Base-by-base conservation (phyloP, 2,888 invertebrate species). In the Andrena marginata region DNA sequence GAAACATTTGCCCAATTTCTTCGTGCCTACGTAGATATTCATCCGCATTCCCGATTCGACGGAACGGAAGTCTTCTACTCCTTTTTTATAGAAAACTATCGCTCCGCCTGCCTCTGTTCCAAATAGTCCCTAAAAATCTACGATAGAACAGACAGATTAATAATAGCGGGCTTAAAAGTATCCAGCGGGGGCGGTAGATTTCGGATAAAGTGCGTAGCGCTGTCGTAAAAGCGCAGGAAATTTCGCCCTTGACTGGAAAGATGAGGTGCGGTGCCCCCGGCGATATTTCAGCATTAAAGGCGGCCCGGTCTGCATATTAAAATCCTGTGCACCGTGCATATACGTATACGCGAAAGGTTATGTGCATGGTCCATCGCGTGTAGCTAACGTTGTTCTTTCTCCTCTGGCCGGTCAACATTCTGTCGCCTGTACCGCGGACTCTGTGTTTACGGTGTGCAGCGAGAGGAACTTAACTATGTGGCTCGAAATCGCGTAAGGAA, bases 251-350 rank as follows among this genome's bases (percentile, higher is more conserved):
- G 70, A 62, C 63, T 65, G 79, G 70, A 54, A 77, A 71, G 77
- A 80, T 54, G 81, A 84, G 74, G 71, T 62, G 77, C 79, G 77
- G 76, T 79, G 87, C 85, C 80, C 84, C 42, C 80, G 62, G 75
- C 90, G 85, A 90, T 89, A 89, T 90, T 89, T 89, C 82, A 89
- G 79, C 86, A 89, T 89, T 89, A 89, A 88, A 88, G 84, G 82
- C 79, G 80, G 69, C 77, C 82, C 89, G 88, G 81, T 80, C 82
- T 82, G 89, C 89, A 90, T 90, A 89, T 82, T 88, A 87, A 89
- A 89, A 87, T 77, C 82, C 75, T 60, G 81, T 71, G 72, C 84
- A 72, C 77, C 79, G 70, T 80, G 78, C 82, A 77, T 87, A 85
- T 85, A 81, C 85, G 84, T 89, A 81, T 89, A 85, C 82, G 73